phyloP scores from a whole-genome alignment of 1,140 invertebrate species.

The Stenopsyche tienmushanensis region DNA sequence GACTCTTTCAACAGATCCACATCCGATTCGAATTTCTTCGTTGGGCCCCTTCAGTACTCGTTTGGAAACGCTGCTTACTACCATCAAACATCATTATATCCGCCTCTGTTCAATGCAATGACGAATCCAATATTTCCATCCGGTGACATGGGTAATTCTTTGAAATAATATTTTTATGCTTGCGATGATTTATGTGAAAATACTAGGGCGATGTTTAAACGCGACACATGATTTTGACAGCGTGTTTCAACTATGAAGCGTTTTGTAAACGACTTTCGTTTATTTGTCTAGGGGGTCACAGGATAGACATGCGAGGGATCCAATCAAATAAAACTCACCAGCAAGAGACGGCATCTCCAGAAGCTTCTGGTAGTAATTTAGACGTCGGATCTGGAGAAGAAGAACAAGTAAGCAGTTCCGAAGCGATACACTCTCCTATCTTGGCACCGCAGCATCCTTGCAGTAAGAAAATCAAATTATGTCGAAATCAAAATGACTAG shows the following conservation, averaged over 20 bases:
- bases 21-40: neutral
- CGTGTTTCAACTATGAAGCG: too few relatives aligned
- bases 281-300: neutral
- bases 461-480: neutral
- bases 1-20: neutral
- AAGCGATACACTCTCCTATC: neutral
- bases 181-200: neutral
- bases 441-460: neutral
- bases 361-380: neutral
- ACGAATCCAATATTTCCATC: neutral
- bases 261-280: neutral
- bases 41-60: neutral
- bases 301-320: neutral
- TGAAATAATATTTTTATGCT: neutral
- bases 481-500: too few relatives aligned
- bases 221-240: neutral
- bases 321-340: neutral
- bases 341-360: neutral
- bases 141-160: neutral
- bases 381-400: neutral
- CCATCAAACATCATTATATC: conserved; percentile 6
- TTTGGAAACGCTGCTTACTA: conserved; percentile 4
- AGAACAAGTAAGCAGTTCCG: conserved; percentile 25
- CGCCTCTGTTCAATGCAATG: conserved; percentile 8
- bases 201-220: neutral